A percentile compares a stretch with the other conserved stretches of the same genome.
Evolutionary conservation across 2,888 invertebrate species (phyloP).

Genomic region (Mimumesa dahlbomi): DNA sequence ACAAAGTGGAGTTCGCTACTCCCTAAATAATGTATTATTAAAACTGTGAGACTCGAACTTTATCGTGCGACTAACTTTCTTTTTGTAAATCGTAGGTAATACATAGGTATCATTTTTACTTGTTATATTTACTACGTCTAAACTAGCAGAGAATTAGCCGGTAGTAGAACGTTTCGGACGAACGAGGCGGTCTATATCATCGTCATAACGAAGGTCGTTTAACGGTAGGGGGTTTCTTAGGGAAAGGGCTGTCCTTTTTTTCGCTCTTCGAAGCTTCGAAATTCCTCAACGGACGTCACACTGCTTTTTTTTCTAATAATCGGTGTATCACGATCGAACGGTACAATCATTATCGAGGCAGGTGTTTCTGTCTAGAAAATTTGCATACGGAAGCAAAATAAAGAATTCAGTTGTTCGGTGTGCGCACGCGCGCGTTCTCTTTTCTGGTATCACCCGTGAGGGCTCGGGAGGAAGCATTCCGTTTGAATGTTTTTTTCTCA

Average conservation of each 20-base stretch:
- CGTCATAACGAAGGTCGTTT: slow-evolving; percentile 26
- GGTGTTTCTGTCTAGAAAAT: slow-evolving; percentile 9
- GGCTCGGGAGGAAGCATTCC: slow-evolving; percentile 27
- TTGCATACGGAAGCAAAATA: slow-evolving; percentile 12
- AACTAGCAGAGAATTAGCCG: slow-evolving; percentile 41
- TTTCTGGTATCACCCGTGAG: too few relatives aligned
- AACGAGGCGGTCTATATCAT: slow-evolving; percentile 41
- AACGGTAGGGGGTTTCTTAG: not conserved
- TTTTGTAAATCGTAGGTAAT: slow-evolving; percentile 27
- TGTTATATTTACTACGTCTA: too few relatives aligned
- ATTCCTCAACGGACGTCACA: slow-evolving; percentile 26
- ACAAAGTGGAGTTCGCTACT: slow-evolving; percentile 35
- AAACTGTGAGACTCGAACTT: slow-evolving; percentile 25
- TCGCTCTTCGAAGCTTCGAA: slow-evolving; percentile 26
- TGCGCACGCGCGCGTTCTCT: slow-evolving; percentile 1
- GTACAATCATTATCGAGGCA: not conserved
- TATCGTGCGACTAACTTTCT: slow-evolving; percentile 32
- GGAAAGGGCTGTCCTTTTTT: slow-evolving; percentile 11
- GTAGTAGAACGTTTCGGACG: slow-evolving; percentile 25
- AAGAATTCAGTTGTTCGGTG: not conserved
- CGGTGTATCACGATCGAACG: slow-evolving; percentile 3
- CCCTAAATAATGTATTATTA: slow-evolving; percentile 21
- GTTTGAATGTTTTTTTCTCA: slow-evolving; percentile 12
- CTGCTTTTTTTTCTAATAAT: not conserved
- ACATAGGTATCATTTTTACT: not conserved